These are phyloP conservation scores for Takifugu flavidus DNA, from an alignment of 2,113 vertebrate species.

Conservation along the genomic window DNA sequence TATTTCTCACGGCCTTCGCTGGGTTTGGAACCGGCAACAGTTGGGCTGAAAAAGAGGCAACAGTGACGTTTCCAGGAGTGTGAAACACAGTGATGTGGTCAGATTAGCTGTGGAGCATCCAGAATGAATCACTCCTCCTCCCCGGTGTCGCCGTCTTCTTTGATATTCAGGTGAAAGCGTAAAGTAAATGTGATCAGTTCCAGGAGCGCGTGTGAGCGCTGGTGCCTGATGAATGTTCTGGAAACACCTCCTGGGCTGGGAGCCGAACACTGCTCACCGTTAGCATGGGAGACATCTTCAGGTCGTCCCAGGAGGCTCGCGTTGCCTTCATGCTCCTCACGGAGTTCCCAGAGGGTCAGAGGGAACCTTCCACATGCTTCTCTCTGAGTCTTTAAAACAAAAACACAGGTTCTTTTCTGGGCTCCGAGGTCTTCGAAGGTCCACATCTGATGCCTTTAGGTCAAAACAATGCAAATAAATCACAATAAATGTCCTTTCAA, in stretches of 20 bases:
- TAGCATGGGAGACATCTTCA: too few relatives aligned
- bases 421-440: too few relatives aligned
- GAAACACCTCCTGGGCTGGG: background rate
- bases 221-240: background rate
- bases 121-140: background rate
- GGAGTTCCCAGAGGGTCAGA: too few relatives aligned
- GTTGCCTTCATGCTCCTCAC: too few relatives aligned
- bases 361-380: too few relatives aligned
- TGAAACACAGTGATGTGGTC: constrained; percentile 60
- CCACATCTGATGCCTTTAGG: too few relatives aligned
- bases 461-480: too few relatives aligned
- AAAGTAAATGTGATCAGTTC: background rate
- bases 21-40: background rate
- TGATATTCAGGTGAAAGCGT: constrained; percentile 6
- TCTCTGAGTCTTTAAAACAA: too few relatives aligned
- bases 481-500: too few relatives aligned
- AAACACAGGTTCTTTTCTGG: too few relatives aligned
- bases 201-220: background rate
- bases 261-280: too few relatives aligned
- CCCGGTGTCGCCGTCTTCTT: background rate
- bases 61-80: constrained; percentile 19
- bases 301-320: too few relatives aligned
- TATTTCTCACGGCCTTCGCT: background rate
- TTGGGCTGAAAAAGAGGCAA: background rate
- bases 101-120: constrained; percentile 25